Evolutionary conservation across 2,113 vertebrate species (phyloP), one percentile per base, ranked within the genome.

Genomic region (Octodon degus): DNA sequence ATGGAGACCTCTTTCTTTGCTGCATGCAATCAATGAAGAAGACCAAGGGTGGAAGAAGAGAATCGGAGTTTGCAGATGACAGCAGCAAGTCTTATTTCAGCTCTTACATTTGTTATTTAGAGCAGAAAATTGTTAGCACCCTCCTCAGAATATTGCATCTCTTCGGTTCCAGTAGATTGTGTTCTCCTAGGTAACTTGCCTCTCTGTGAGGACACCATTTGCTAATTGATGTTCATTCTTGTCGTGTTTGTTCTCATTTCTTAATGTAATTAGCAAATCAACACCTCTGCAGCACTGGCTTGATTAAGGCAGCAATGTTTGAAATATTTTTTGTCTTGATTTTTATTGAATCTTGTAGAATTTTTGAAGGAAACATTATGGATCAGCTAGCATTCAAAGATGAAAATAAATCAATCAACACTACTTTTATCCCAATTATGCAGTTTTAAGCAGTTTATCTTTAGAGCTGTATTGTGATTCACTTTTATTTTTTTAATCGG

Each of bases 401-500:
- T 65, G 37, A 96, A 93, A 95, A 58, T 90, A 40, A 90, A 85
- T 91, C 43, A 82, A 24, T 93, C 32, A 88, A 93, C 6, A 83
- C 14, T 55, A 77, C 92, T 92, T 86, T 88, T 79, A 86, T 65
- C 50, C 68, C 10, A 82, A 88, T 37, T 91, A 84, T 77, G 92
- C 32, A 88, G 20, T 90, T 82, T 76, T 67, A 94, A 60, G 47
- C 77, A 67, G 81, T 63, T 94, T 96, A 94, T 83, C 93, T 96
- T 97, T 87, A 88, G 32, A 25, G 11, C 63, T 85, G 25, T 27
- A 92, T 90, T 95, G 43, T 83, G 60, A 88, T 95, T 97, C 55
- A 89, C 7, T 91, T 93, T 91, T 93, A 90, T 90, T 86, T 96
- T 96, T 82, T 11, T 90, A 89, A 68, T 63, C 43, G 43, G 86